Base-by-base conservation (phyloP, 1,140 invertebrate species). In the Brachionus paranguensis region DNA sequence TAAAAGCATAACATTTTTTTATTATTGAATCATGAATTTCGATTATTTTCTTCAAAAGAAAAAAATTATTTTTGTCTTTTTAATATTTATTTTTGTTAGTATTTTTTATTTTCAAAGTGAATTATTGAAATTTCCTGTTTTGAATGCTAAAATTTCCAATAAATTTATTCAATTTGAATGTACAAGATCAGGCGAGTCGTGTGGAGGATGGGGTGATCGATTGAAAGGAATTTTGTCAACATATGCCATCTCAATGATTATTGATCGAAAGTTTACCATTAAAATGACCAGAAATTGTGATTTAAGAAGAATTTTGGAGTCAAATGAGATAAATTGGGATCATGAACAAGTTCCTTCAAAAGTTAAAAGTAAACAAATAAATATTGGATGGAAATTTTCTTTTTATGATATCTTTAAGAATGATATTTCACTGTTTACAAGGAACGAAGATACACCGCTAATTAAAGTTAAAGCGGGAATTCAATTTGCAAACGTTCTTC, bases 241-340 rank as follows among this genome's bases (percentile, higher is more conserved):
- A 6, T 79, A 55, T 41, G 47, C 76, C 3, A 12, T 55, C 14
- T 79, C 76, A 37, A 37, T 79, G 27, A 10, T 55, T 10, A 79
- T 50, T 20, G 41, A 79, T 8, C 76, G 76, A 33, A 29, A 78
- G 17, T 78, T 79, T 55, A 53, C 29, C 20, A 79, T 79, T 6
- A 79, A 55, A 55, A 79, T 79, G 50, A 29, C 45, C n/a, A 79
- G 41, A 41, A 37, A 55, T 64, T 79, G 76, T 64, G 76, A 79
- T 37, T 43, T 55, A n/a, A 79, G 41, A n/a, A 79, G 33, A 14
- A 60, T 79, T n/a, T 20, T 79, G 11, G 20, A 79, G 20, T 24
- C 76, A 11, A 64, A 55, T 41, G 33, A 79, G 20, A 20, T 53
- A 14, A 64, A 79, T 41, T 79, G 76, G 76, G 45, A 79, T 14